Evolutionary conservation across 2,797 vertebrate species (phyloP).

Genomic region (Coregonus suidteri): DNA sequence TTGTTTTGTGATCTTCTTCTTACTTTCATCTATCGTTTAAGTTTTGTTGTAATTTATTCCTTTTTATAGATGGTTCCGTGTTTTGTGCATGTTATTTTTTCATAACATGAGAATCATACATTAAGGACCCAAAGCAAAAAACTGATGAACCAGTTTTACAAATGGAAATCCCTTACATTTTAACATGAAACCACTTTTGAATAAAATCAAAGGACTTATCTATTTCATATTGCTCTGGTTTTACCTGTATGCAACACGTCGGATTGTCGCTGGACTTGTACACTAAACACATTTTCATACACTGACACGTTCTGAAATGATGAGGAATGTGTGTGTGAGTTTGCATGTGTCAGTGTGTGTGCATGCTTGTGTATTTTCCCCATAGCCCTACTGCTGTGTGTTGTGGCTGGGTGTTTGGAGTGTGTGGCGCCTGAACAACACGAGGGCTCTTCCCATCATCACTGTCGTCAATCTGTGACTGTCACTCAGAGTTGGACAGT

Average conservation of each 20-base stretch:
- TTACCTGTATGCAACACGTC: not conserved
- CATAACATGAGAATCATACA: too few species aligned
- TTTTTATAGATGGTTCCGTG: not conserved
- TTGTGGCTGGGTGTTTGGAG: not conserved
- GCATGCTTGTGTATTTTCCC: not conserved
- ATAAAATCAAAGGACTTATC: conserved; percentile 1
- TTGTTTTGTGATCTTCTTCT: not conserved
- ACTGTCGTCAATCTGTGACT: conserved; percentile 67
- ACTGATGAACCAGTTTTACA: not conserved
- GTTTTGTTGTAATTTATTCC: not conserved
- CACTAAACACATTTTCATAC: not conserved
- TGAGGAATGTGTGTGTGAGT: accelerated
- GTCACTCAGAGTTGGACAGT: conserved; percentile 71
- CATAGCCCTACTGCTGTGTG: not conserved
- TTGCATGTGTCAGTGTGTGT: conserved; percentile 2
- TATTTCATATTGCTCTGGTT: not conserved
- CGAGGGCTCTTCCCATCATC: conserved; percentile 57
- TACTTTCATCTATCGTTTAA: not conserved
- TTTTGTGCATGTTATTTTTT: not conserved
- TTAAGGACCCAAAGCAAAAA: too few species aligned
- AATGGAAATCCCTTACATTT: not conserved
- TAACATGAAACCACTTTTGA: not conserved
- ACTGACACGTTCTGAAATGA: not conserved
- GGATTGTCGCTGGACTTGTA: not conserved
- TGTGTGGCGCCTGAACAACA: conserved; percentile 26